Evolutionary conservation across 2,888 invertebrate species (phyloP), one percentile per base, ranked within the genome.

Genomic region (Acleris cristana): DNA sequence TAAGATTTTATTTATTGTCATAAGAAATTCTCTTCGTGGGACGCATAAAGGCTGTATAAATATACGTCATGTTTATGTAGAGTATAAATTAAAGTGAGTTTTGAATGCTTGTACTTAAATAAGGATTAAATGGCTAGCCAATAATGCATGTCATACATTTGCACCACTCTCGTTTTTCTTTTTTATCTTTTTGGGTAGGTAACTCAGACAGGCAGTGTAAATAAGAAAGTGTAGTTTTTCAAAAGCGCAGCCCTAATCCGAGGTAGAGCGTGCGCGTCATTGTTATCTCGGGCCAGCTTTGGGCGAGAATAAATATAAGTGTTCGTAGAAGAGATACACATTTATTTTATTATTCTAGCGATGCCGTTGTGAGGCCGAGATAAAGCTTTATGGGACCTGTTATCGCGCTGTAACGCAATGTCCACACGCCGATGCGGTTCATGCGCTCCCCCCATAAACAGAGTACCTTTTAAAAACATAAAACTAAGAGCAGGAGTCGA

Each of bases 271-370:
- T 83, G 87, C 87, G 86, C 83, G 85, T 86, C 90, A 90, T 89
- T 91, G 90, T 92, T 92, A 92, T 92, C 92, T 89, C 80, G 77
- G 57, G 75, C 80, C 84, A 83, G 83, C 83, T 88, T 88, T 85
- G 84, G 89, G 83, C 84, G 83, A 87, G 87, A 87, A 89, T 86
- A 90, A 90, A 89, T 90, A 88, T 88, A 87, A 88, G 80, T 82
- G 77, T 91, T 90, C 90, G 86, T 87, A 89, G 91, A 92, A 92
- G 79, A 88, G 82, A 84, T 80, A 86, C 80, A 86, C 85, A 88
- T 89, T 87, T 88, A 88, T 87, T 89, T 90, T 91, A 87, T 90
- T 89, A 87, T 90, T 88, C 85, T 82, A 81, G 78, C 78, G 84
- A 83, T 84, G 79, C 78, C 81, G 81, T 83, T 85, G 82, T 83